A percentile compares a stretch with the other conserved stretches of the same genome.
Conservation (phyloP, 2,113 vertebrate genomes). For the Rattus rattus region DNA sequence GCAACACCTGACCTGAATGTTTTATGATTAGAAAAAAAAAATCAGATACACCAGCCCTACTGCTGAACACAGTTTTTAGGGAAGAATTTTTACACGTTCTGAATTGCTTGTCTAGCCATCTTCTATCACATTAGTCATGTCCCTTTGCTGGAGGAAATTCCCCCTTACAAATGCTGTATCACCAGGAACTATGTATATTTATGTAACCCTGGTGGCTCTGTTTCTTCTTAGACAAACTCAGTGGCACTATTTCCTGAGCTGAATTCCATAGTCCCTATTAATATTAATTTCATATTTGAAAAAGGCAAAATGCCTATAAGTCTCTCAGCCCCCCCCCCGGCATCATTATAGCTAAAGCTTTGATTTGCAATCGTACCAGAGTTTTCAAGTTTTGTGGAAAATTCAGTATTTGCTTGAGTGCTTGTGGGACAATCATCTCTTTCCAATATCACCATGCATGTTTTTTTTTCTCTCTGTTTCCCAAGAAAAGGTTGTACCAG, state of each 20-base stretch:
- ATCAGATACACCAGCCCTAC: neutral
- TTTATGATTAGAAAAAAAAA: constrained; percentile 41
- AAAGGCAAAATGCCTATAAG: constrained; percentile 53
- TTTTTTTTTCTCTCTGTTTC: constrained; percentile 63
- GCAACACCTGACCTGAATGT: constrained; percentile 46
- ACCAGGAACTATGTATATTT: constrained; percentile 78
- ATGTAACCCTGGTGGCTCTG: constrained; percentile 72
- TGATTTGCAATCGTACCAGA: constrained; percentile 44
- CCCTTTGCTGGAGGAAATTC: constrained; percentile 77
- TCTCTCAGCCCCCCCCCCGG: constrained; percentile 2
- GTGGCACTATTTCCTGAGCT: constrained; percentile 61
- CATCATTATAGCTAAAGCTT: constrained; percentile 55
- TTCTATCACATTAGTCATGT: constrained; percentile 78
- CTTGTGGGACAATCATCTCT: constrained; percentile 29
- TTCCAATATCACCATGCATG: neutral
- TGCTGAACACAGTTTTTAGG: constrained; percentile 65
- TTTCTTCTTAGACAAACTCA: constrained; percentile 75
- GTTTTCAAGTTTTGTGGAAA: constrained; percentile 51
- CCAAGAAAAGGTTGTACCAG: constrained; percentile 61
- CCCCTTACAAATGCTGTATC: constrained; percentile 76
- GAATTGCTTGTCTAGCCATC: constrained; percentile 72
- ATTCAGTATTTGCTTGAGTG: neutral
- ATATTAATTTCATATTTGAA: constrained; percentile 70
- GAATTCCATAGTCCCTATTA: constrained; percentile 59
- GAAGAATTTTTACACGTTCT: constrained; percentile 65